Evolutionary conservation across 2,888 invertebrate species (phyloP).

Genomic region (Drosophila birchii): DNA sequence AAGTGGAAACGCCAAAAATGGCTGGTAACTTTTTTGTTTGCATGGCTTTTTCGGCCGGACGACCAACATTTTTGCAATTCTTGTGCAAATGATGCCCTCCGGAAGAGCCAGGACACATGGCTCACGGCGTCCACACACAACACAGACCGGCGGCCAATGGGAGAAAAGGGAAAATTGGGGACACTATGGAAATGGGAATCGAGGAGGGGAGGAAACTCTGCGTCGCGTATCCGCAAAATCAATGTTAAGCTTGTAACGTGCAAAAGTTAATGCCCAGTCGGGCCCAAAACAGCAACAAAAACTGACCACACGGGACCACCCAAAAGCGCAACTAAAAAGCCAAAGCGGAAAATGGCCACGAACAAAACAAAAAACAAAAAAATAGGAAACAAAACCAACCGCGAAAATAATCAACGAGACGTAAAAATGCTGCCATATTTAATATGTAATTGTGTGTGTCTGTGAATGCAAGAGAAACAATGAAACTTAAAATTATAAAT

Average conservation of each 20-base stretch:
- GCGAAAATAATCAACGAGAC: constrained; percentile 50
- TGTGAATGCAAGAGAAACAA: constrained; percentile 24
- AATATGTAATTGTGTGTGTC: constrained; percentile 37
- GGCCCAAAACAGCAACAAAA: constrained; percentile 36
- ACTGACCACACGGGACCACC: constrained; percentile 43
- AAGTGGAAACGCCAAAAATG: constrained; percentile 49
- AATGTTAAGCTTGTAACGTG: constrained; percentile 70
- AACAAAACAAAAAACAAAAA: constrained; percentile 25
- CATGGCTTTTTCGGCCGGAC: constrained; percentile 47
- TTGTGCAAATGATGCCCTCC: constrained; percentile 78
- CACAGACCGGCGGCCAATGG: constrained; percentile 16
- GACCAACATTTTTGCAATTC: constrained; percentile 63
- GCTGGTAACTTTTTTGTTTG: constrained; percentile 59
- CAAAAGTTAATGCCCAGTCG: constrained; percentile 61
- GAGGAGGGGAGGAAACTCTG: constrained; percentile 23
- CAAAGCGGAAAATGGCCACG: constrained; percentile 47
- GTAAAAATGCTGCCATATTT: constrained; percentile 46
- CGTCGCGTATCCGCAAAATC: constrained; percentile 61
- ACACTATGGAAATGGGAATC: constrained; percentile 16
- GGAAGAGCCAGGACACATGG: constrained; percentile 70
- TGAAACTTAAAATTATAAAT: constrained; percentile 50
- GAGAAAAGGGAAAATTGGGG: constrained; percentile 4
- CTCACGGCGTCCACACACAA: constrained; percentile 48
- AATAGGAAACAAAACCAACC: constrained; percentile 23
- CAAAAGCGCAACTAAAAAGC: constrained; percentile 47